Base-by-base conservation (phyloP, 2,888 invertebrate genomes). In the Eutolmus rufibarbis region DNA sequence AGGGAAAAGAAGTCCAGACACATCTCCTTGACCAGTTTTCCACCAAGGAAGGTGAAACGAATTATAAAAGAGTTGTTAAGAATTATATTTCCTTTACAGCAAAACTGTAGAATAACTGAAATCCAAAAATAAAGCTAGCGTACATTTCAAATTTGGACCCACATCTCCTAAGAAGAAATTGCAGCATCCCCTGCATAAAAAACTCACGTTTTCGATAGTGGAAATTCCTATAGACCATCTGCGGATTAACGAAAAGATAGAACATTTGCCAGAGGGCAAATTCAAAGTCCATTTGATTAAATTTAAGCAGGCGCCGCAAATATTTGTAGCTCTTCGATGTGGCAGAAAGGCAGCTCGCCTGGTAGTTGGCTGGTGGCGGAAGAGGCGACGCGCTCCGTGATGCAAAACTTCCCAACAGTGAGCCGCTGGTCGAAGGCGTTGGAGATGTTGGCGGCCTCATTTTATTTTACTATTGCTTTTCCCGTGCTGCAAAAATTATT, bases 251-350 rank as follows among this genome's bases (percentile, higher is more conserved):
- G 91, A 99, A 97, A 89, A 99, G 94, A 92, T 98, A 98, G 0
- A 98, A 93, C 98, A 99, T 99, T 94, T 99, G 99, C 99, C 99
- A 99, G n/a, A 97, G 94, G 0, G 99, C 99, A 94, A 98, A 99
- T 92, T 99, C 98, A 93, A 99, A 99, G 93, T 99, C 99, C 99
- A 99, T 99, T 93, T 99, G 99, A 91, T 97, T 95, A 91, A 98
- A 98, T 92, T 97, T 97, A 88, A 97, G 94, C 88, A 98, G 93
- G 91, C 97, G 94, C 89, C 97, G 94, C 85, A 98, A 93, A 93
- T 98, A 98, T 93, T 97, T 96, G 93, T 97, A 97, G 89, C 97
- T 95, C 93, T 98, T 98, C 74, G 97, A 96, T 74, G 97, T 96
- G 2, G 98, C 98, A 87, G 97, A 96, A 90, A 96, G 95, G 90